Evolutionary conservation across 2,113 vertebrate species (phyloP).

Genomic region (Hyaena hyaena): DNA sequence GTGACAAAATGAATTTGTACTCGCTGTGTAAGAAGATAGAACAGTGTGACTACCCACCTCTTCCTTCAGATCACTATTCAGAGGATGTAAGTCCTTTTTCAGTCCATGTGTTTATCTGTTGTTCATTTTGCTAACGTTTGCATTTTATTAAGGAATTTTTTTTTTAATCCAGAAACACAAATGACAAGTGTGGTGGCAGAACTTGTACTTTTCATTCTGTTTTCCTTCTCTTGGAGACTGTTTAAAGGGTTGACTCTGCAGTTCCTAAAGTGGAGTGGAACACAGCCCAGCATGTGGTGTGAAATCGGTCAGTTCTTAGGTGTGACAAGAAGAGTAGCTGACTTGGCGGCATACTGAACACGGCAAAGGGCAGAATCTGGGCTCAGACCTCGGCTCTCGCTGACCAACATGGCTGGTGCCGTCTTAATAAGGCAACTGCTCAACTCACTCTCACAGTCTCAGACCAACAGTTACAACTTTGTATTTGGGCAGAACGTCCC

Average conservation of each 20-base stretch:
- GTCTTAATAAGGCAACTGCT: neutral
- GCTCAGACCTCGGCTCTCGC: neutral
- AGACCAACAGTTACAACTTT: neutral
- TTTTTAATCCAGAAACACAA: neutral
- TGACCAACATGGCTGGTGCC: neutral
- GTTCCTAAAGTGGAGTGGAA: neutral
- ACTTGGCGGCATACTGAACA: neutral
- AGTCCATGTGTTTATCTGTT: neutral
- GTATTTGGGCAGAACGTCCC: neutral
- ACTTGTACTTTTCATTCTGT: neutral
- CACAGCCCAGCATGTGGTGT: neutral
- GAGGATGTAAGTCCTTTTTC: conserved; percentile 91
- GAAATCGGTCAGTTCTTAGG: neutral
- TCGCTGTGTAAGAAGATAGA: conserved; percentile 99
- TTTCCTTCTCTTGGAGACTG: neutral
- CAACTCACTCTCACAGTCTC: neutral
- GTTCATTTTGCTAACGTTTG: neutral
- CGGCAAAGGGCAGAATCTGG: neutral
- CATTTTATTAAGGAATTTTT: neutral
- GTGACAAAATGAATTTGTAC: conserved; percentile 99
- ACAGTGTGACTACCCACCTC: conserved; percentile 98
- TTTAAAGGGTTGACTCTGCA: neutral
- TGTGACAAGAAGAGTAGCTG: neutral
- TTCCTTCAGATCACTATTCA: conserved; percentile 99
- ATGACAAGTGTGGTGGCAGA: neutral